Conservation (phyloP, 2,113 vertebrate species). For the Maccullochella peelii region DNA sequence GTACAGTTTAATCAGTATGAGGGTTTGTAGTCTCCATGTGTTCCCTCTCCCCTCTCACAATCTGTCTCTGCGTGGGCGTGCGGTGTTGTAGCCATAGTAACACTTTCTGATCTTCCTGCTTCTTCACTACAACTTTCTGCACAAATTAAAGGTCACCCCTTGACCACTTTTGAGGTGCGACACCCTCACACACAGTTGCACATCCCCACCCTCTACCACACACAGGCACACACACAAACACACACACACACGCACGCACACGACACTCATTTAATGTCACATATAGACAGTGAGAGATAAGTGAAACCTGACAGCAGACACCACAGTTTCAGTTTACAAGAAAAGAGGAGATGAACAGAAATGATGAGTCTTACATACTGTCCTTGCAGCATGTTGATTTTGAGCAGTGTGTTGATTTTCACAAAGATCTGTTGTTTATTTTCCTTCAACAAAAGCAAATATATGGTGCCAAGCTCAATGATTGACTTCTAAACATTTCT, state of each 20-base stretch:
- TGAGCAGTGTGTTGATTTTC: slow-evolving; percentile 3
- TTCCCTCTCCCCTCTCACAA: slow-evolving; percentile 2
- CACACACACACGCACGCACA: slow-evolving; percentile 29
- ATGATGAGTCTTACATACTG: slow-evolving; percentile 53
- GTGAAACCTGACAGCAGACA: slow-evolving; percentile 71
- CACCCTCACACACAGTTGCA: slow-evolving; percentile 1
- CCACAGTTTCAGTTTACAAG: slow-evolving; percentile 82
- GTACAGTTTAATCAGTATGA: not conserved
- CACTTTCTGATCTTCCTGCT: slow-evolving; percentile 40
- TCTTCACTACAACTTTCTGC: slow-evolving; percentile 26
- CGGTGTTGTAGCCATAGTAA: slow-evolving; percentile 37
- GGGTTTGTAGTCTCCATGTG: slow-evolving; percentile 2
- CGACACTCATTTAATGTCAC: slow-evolving; percentile 25
- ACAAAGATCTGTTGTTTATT: not conserved
- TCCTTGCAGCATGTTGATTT: slow-evolving; percentile 11
- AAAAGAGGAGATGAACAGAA: slow-evolving; percentile 79
- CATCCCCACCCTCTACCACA: slow-evolving; percentile 8
- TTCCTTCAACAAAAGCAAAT: not conserved
- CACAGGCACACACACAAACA: slow-evolving; percentile 23
- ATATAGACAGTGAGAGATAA: slow-evolving; percentile 38
- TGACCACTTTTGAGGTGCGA: slow-evolving; percentile 57
- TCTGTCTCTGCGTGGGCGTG: slow-evolving; percentile 20
- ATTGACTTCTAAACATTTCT: slow-evolving; percentile 1
- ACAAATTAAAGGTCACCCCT: slow-evolving; percentile 66
- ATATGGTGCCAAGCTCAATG: not conserved